Conservation (phyloP, 2,113 vertebrate species). For the Eonycteris spelaea region DNA sequence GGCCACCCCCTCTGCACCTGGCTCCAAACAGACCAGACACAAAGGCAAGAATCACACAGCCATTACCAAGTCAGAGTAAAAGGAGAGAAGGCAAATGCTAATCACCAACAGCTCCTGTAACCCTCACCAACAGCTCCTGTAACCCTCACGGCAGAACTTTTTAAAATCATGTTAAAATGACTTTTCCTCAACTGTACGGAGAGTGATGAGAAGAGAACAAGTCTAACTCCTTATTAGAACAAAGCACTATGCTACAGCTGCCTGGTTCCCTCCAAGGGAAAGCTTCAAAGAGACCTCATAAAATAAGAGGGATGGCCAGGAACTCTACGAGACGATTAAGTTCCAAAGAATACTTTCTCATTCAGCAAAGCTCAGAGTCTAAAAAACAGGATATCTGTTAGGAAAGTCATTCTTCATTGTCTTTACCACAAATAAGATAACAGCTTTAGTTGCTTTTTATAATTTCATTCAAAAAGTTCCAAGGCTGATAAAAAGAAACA, state of each 20-base stretch:
- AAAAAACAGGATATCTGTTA: constrained; percentile 27
- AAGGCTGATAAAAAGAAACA: neutral
- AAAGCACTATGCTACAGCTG: neutral
- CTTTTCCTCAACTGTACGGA: neutral
- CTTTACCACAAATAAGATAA: neutral
- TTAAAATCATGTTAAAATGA: neutral
- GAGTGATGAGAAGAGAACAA: neutral
- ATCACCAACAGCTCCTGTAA: neutral
- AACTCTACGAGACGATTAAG: neutral
- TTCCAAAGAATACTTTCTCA: neutral
- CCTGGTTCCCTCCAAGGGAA: neutral
- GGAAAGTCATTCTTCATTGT: neutral
- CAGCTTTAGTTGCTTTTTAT: neutral
- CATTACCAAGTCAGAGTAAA: neutral
- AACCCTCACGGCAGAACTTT: neutral
- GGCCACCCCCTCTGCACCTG: neutral
- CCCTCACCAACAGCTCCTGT: neutral
- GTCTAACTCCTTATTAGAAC: neutral
- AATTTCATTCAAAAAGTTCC: constrained; percentile 31
- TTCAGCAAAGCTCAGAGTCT: constrained; percentile 26
- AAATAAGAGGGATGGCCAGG: neutral
- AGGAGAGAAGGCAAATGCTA: neutral
- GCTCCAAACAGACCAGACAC: constrained; percentile 12
- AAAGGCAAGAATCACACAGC: neutral
- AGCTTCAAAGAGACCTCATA: constrained; percentile 14